Percentiles rank a stretch among this genome's conserved stretches.
These are phyloP conservation scores for Rhynchopsitta pachyrhyncha DNA, from an alignment of 2,113 vertebrate genomes.

Conservation along the genomic window DNA sequence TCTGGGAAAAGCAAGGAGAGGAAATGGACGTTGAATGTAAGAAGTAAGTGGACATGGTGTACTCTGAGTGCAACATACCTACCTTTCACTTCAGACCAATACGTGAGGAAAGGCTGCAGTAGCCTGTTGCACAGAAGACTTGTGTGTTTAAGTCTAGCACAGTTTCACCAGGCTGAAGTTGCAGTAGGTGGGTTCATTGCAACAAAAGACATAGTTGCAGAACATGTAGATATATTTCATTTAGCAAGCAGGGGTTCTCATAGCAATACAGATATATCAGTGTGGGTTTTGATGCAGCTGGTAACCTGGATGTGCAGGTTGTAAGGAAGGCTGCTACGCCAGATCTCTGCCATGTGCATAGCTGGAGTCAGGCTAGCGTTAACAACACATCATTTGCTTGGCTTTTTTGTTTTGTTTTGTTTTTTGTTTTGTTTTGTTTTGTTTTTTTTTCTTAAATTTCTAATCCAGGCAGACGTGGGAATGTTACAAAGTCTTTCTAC, in stretches of 20 bases:
- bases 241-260: background rate
- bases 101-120: background rate
- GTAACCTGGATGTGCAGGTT: accelerated
- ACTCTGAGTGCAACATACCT: background rate
- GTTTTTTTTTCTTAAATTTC: background rate
- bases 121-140: background rate
- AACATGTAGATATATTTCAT: background rate
- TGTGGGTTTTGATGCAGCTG: background rate
- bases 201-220: background rate
- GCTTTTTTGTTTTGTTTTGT: background rate
- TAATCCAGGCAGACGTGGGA: background rate
- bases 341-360: background rate
- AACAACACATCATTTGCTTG: background rate
- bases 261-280: background rate
- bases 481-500: background rate
- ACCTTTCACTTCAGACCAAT: background rate
- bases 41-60: background rate
- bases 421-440: too few species aligned
- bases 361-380: background rate
- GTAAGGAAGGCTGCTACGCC: background rate
- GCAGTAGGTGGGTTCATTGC: background rate
- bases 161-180: background rate
- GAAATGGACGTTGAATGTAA: background rate
- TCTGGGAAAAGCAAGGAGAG: background rate
- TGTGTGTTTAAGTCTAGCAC: background rate